phyloP scores from a whole-genome alignment of 2,113 vertebrate genomes.

The Solea senegalensis region DNA sequence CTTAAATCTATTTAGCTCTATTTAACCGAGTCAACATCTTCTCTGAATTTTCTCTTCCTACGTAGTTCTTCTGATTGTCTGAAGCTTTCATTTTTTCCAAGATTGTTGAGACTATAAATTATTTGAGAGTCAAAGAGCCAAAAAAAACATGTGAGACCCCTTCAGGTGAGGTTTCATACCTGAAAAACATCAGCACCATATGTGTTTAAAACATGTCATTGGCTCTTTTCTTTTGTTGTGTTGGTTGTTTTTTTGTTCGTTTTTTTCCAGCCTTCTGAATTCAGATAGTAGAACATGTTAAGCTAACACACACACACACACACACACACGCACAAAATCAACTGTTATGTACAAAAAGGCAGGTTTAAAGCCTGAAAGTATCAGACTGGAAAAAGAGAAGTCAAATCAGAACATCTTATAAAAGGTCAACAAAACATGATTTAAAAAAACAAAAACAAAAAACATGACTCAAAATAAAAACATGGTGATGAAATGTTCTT shows the following conservation, averaged over 20 bases:
- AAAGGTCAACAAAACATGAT: constrained; percentile 51
- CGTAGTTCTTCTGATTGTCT: constrained; percentile 73
- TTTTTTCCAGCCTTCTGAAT: constrained; percentile 15
- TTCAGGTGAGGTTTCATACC: constrained; percentile 27
- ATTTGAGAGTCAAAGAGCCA: constrained; percentile 54
- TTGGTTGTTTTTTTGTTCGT: background rate
- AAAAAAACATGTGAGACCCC: constrained; percentile 13
- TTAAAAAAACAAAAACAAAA: constrained; percentile 4
- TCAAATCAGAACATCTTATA: constrained; percentile 60
- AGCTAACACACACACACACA: constrained; percentile 13
- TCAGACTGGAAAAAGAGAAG: constrained; percentile 40
- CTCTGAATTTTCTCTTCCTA: constrained; percentile 8
- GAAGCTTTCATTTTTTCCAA: constrained; percentile 52
- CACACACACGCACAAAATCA: constrained; percentile 43
- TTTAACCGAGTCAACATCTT: constrained; percentile 8
- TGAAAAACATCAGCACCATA: constrained; percentile 35
- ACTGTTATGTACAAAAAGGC: constrained; percentile 75
- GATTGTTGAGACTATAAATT: constrained; percentile 45
- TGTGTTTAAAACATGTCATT: background rate
- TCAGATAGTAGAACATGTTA: constrained; percentile 28
- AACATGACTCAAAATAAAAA: constrained; percentile 60
- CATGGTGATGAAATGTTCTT: constrained; percentile 58
- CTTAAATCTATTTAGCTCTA: constrained; percentile 38
- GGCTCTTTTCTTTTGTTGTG: constrained; percentile 29
- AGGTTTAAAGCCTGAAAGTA: constrained; percentile 61